These are phyloP conservation scores for Pterocles burchelli DNA, from an alignment of 2,113 vertebrate genomes.

Conservation along the genomic window DNA sequence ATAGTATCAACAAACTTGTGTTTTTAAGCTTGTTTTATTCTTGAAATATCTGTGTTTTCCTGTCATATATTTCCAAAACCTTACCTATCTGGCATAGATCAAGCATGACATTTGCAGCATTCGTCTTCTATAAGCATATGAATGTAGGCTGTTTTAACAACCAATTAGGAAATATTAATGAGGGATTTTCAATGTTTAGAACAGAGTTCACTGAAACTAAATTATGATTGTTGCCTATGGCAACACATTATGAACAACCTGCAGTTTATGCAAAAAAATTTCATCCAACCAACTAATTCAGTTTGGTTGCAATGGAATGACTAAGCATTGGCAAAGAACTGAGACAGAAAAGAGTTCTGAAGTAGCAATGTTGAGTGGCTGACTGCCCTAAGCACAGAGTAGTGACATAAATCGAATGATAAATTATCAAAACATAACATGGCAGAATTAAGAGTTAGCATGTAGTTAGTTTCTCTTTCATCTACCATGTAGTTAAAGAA, in stretches of 20 bases:
- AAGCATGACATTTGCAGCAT: not conserved
- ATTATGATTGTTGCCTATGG: not conserved
- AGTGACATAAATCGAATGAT: not conserved
- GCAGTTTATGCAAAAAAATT: constrained; percentile 7
- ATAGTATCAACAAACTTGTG: not conserved
- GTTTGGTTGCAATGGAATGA: not conserved
- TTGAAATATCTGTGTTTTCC: not conserved
- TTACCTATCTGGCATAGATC: not conserved
- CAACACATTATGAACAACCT: not conserved
- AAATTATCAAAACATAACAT: not conserved
- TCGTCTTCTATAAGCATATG: not conserved
- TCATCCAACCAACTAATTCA: not conserved
- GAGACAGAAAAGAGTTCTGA: not conserved
- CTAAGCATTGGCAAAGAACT: not conserved
- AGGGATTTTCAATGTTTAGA: not conserved
- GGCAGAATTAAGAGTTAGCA: not conserved
- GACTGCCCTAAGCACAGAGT: not conserved
- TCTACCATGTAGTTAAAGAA: not conserved
- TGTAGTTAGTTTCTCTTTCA: not conserved
- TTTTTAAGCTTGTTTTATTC: not conserved
- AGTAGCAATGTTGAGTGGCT: not conserved
- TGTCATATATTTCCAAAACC: not conserved
- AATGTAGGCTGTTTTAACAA: not conserved
- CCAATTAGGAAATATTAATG: not conserved
- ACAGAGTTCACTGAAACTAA: not conserved